These are phyloP conservation scores for Pangasianodon gigas DNA, from an alignment of 2,113 vertebrate genomes.

Conservation along the genomic window DNA sequence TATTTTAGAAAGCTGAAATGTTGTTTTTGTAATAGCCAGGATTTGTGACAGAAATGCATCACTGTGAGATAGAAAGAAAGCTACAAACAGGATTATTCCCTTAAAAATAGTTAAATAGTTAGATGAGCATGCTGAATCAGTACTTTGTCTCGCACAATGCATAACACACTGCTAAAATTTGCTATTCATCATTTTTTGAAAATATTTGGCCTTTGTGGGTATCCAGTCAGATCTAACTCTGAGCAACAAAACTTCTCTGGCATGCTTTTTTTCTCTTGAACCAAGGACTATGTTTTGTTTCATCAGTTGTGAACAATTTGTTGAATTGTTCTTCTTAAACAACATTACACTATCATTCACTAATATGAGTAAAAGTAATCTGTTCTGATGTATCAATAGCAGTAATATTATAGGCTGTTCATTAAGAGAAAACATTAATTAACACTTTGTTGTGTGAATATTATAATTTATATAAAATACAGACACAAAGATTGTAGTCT, in stretches of 20 bases:
- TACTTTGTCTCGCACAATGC: background rate
- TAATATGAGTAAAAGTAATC: background rate
- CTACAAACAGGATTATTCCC: background rate
- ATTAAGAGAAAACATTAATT: background rate
- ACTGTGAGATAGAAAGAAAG: background rate
- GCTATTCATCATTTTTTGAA: background rate
- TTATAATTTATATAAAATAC: background rate
- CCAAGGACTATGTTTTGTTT: too few species aligned
- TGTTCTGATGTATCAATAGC: background rate
- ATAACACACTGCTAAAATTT: background rate
- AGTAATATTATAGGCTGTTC: background rate
- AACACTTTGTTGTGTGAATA: background rate
- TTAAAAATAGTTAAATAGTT: background rate
- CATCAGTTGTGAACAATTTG: too few species aligned
- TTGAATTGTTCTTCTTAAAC: too few species aligned
- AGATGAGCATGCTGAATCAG: constrained; percentile 8
- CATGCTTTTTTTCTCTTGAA: too few species aligned
- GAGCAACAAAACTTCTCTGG: too few species aligned
- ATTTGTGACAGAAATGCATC: background rate
- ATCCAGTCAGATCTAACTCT: too few species aligned
- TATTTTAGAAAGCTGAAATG: background rate
- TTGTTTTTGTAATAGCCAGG: background rate
- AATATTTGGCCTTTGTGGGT: too few species aligned
- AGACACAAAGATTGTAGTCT: background rate
- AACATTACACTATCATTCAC: background rate